Evolutionary conservation across 2,113 vertebrate species (phyloP), one percentile per base, ranked within the genome.

Genomic region (Nothocercus nigrocapillus): DNA sequence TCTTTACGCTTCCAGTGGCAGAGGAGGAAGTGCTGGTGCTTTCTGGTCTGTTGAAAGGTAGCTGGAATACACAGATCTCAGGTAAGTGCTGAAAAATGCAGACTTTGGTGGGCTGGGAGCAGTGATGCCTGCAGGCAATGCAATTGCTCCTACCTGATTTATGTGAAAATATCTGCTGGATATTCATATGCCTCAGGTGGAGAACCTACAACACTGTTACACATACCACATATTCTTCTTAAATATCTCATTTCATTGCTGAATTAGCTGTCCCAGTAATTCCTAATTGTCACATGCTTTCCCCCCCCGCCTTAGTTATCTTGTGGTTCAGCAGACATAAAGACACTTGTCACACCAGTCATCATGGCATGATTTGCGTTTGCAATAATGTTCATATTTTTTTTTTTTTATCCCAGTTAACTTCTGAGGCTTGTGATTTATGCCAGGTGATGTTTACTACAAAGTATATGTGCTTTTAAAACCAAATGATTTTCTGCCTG

Each of bases 231-330:
- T 47, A 2, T 11, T 56, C 1, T 11, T 79, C 44, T 80, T 42
- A 59, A 83, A 27, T 53, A 58, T 22, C 19, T 80, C 14, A 42
- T 53, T 68, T 76, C 7, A 3, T 14, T 42, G 27, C 16, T 25
- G 88, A 54, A 62, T 6, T 59, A 82, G 58, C 53, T 30, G 62
- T 24, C 54, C 69, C 40, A 44, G 34, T 24, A 44, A 56, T 80
- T 70, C n/a, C 61, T 24, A 22, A 63, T 15, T 80, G 38, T 49
- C 38, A 45, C 24, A 15, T 1, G 4, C 6, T 27, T 54, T 25
- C 0, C 16, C 11, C 9, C 15, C 0, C 16, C 11, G 7, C 15
- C 27, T 3, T 17, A 74, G 21, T 44, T 54, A 10, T 25, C n/a
- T 49, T 58, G 30, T 32, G 8, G 42, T 21, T 30, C n/a, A 45